Percentiles rank a stretch among this genome's conserved stretches.
Evolutionary conservation across 2,888 invertebrate genomes (phyloP).

Genomic region (Ectemnius continuus): DNA sequence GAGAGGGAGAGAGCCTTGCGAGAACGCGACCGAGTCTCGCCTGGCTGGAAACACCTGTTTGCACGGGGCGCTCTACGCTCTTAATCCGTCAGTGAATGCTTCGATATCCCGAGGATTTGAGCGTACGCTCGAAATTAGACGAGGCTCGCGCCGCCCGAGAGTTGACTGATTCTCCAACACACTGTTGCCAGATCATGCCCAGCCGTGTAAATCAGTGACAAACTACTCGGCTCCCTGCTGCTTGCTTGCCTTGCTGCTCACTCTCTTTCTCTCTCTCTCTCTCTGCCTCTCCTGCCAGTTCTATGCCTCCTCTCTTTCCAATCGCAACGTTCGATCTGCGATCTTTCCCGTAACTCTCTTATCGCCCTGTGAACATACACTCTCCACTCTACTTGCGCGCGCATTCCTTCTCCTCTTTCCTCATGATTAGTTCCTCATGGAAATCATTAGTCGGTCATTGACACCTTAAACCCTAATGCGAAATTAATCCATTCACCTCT

Average conservation of each 20-base stretch:
- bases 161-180: conserved; percentile 32
- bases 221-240: conserved; percentile 11
- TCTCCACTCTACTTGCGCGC: no score
- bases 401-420: no score
- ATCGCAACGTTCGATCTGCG: background rate
- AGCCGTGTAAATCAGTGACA: conserved; percentile 34
- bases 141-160: conserved; percentile 24
- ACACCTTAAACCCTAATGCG: no score
- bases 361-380: background rate
- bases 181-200: conserved; percentile 37
- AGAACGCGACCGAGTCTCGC: background rate
- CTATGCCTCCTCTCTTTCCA: background rate
- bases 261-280: background rate
- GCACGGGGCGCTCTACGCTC: conserved; percentile 20
- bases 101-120: conserved; percentile 40
- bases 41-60: conserved; percentile 24
- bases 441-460: no score
- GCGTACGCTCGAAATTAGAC: conserved; percentile 41
- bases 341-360: background rate
- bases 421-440: no score
- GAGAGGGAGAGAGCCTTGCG: no score
- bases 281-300: background rate
- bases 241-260: background rate
- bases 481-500: no score
- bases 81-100: conserved; percentile 29